Evolutionary conservation across 2,888 invertebrate genomes (phyloP), one percentile per base, ranked within the genome.

Genomic region (Philereme transversata): DNA sequence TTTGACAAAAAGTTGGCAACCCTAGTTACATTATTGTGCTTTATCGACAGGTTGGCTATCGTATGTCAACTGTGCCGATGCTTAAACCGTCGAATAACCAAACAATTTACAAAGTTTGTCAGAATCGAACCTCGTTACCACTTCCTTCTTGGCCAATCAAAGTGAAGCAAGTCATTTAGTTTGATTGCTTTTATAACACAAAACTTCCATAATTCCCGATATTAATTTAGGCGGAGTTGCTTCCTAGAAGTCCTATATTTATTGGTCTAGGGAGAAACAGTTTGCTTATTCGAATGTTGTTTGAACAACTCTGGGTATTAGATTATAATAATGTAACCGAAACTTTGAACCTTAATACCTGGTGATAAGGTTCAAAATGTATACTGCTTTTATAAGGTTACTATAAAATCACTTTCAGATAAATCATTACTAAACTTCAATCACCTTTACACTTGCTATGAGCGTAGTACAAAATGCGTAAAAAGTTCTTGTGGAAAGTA

Each of bases 21-120:
- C 22, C 22, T 22, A 22, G 22, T 22, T 22, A 22, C 3, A 22
- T 22, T 22, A 22, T 22, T 22, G 22, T 22, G 22, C 22, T 22
- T 22, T 22, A 22, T 22, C 22, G 22, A 22, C 3, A 40, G 40
- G 40, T 40, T 40, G 8, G 8, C 40, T n/a, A 7, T 22, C 22
- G n/a, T 36, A n/a, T 49, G 36, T 38, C 10, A 11, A 49, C 49
- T 35, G 5, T 4, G 7, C 6, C 41, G 35, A 57, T 57, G 47
- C 45, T 51, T 58, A 51, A 51, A 46, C 48, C 71, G 72, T 74
- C 75, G 75, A 78, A 76, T 78, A 74, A 73, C 72, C 76, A 76
- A 77, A 81, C 75, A 79, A 77, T 76, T 76, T 75, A 74, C 73
- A 57, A 79, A 79, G 73, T 81, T 81, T 70, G 71, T 70, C 68